A percentile compares a stretch with the other conserved stretches of the same genome.
Conservation (phyloP, 2,888 invertebrate species). For the Bedellia somnulentella region DNA sequence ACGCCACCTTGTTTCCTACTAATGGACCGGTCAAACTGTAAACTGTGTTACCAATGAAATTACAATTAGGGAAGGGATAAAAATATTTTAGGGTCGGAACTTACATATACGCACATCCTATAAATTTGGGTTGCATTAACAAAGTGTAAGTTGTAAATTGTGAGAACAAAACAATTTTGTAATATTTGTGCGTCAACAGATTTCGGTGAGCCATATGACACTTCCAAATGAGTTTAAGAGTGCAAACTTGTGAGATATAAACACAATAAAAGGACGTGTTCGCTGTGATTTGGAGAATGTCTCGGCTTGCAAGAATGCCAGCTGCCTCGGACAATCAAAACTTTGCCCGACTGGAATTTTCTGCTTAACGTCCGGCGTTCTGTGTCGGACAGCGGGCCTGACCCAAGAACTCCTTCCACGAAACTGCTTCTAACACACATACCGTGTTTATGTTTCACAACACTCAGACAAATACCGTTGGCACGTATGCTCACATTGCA, state of each 20-base stretch:
- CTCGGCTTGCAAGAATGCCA: conserved; percentile 47
- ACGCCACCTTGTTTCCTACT: conserved; percentile 56
- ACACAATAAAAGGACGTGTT: conserved; percentile 46
- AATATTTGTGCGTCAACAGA: too few species aligned
- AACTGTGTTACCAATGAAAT: conserved; percentile 62
- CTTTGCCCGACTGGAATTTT: conserved; percentile 52
- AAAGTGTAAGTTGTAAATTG: too few species aligned
- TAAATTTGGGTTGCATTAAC: too few species aligned
- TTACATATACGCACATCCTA: too few species aligned
- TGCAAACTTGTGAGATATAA: conserved; percentile 37
- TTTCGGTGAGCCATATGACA: too few species aligned
- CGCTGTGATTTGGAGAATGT: conserved; percentile 39
- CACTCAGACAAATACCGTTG: conserved; percentile 1
- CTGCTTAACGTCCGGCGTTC: conserved; percentile 47
- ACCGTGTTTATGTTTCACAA: conserved; percentile 1
- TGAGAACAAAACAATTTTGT: too few species aligned
- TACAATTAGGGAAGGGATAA: conserved; percentile 54
- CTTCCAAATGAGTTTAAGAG: conserved; percentile 30
- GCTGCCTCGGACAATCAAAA: conserved; percentile 61
- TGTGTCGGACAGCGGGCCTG: conserved; percentile 29
- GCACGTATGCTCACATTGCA: too few species aligned
- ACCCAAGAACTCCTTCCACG: not conserved
- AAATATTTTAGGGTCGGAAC: conserved; percentile 47
- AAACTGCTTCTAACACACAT: not conserved
- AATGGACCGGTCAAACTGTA: conserved; percentile 63